Evolutionary conservation across 2,113 vertebrate genomes (phyloP), one percentile per base, ranked within the genome.

Genomic region (Cryptotis parvus): DNA sequence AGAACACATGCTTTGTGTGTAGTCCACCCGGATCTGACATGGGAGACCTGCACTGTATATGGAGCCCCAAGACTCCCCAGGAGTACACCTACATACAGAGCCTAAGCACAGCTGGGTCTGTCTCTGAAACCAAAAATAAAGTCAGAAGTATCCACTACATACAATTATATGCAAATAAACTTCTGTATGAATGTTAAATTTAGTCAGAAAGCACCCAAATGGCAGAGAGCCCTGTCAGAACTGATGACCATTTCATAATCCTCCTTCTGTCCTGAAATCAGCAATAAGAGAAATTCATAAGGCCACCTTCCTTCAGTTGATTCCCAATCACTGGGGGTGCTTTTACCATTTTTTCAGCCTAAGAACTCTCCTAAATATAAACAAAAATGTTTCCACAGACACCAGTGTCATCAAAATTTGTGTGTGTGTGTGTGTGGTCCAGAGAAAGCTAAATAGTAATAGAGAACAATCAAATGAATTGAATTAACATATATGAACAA

Each of bases 371-470:
- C 18, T 3, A 84, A 69, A 74, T 63, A 49, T 2, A 89, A 88
- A 87, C 31, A 94, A 72, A 88, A 76, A 1, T 27, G 22, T 49
- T 94, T 82, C 33, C 14, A 63, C 26, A 89, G 79, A 52, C 33
- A 77, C 26, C 22, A 35, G 27, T 35, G 74, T 55, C 49, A 74
- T 52, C 9, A 45, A 92, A 88, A 90, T 24, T 4, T 39, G 6
- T 11, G 5, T 1, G 9, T 3, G 80, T n/a, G 8, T 35, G 12
- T 9, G 7, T 1, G 11, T 3, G 84, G 27, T 22, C 49, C 74
- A 93, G 82, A 72, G 77, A 94, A 89, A 78, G 22, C 26, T 7
- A 89, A 73, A 77, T 16, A 74, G 11, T 91, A 18, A 58, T 43
- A 27, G 49, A 29, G 2, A 39, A 22, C 10, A 70, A 81, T 63